Evolutionary conservation across 2,888 invertebrate species (phyloP), one percentile per base, ranked within the genome.

Genomic region (Acanthopleura granulata): DNA sequence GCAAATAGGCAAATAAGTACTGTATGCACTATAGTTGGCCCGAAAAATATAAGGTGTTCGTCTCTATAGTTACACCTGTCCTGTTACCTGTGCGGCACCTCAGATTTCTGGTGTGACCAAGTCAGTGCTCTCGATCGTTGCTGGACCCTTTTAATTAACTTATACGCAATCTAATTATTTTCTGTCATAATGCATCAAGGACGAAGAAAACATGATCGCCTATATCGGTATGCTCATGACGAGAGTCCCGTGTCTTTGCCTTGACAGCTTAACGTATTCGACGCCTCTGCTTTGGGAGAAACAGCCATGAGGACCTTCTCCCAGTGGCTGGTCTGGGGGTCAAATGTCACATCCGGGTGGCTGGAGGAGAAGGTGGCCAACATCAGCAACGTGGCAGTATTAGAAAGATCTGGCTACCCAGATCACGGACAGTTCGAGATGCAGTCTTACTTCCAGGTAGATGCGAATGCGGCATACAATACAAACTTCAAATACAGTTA

Each of bases 271-370:
- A 57, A 57, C 22, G n/a, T 6, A 22, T 57, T 57, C 22, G 57
- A 57, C 22, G 57, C 57, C 57, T 22, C n/a, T 6, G 12, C n/a
- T 57, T 57, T 57, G 12, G 22, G 57, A 6, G n/a, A 18, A 57
- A 57, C 57, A 57, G 57, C n/a, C 57, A 57, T 57, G 57, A 57
- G 22, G 22, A 57, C 57, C n/a, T 57, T 6, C 57, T 57, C 57
- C 6, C 22, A n/a, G 12, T 57, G 57, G 57, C 22, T 57, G 22
- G 57, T 57, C 12, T 57, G 57, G 57, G 57, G 57, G 22, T 22
- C 18, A 22, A 22, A 57, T 57, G 57, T 57, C n/a, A 57, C 57
- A 22, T 57, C 57, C 18, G n/a, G 57, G 22, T 57, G 18, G n/a
- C 57, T 57, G 18, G 57, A 57, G 22, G 57, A 57, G n/a, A 57